These are phyloP conservation scores for Chauna torquata DNA, from an alignment of 2,113 vertebrate species.

Conservation along the genomic window DNA sequence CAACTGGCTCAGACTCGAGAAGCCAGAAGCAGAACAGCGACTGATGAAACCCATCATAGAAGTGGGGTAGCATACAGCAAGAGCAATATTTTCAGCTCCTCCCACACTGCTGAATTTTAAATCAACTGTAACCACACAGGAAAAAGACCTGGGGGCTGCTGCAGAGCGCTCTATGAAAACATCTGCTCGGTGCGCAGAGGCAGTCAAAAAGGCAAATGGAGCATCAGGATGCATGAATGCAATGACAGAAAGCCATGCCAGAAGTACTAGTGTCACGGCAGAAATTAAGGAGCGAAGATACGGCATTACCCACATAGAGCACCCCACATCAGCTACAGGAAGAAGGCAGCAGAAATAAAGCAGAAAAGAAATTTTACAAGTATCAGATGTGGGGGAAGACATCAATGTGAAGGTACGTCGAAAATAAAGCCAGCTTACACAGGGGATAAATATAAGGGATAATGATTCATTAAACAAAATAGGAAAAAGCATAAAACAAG, in stretches of 20 bases:
- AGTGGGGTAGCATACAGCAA: neutral
- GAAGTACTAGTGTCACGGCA: neutral
- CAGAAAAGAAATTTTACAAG: neutral
- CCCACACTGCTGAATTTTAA: conserved; percentile 32
- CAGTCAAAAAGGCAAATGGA: neutral
- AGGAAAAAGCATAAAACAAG: neutral
- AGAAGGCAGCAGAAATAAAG: neutral
- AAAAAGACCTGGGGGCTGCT: conserved; percentile 51
- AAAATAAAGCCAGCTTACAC: neutral
- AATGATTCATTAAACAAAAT: neutral
- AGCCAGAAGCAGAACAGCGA: neutral
- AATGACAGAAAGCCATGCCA: neutral
- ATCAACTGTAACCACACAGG: conserved; percentile 35
- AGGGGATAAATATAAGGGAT: neutral
- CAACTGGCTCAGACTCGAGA: neutral
- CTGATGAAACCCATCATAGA: neutral
- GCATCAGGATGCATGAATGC: neutral
- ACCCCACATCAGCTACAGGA: neutral
- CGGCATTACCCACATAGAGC: rapidly evolving
- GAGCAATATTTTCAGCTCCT: conserved; percentile 32
- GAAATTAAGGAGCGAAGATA: neutral
- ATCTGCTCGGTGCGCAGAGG: conserved; percentile 39
- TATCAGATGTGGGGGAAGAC: neutral
- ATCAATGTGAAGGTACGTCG: neutral
- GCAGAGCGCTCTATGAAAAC: conserved; percentile 35